Conservation (phyloP, 1,140 invertebrate species). For the Sitobion miscanthi region DNA sequence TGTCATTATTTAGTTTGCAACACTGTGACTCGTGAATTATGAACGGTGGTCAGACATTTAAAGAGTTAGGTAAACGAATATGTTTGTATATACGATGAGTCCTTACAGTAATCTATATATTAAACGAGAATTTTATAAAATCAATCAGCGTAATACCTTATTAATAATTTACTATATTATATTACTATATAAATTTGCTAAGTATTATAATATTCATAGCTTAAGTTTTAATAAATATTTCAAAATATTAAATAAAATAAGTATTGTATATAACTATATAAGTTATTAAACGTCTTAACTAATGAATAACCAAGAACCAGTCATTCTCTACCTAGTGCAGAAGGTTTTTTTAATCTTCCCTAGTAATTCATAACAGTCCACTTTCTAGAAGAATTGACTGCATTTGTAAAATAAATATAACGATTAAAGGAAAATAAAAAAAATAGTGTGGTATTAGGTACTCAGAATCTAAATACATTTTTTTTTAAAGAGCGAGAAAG, state of each 20-base stretch:
- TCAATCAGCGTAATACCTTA: too few relatives aligned
- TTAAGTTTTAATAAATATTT: neutral
- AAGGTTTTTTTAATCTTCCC: neutral
- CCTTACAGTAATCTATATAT: neutral
- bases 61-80: neutral
- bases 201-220: too few relatives aligned
- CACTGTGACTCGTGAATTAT: neutral
- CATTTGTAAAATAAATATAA: too few relatives aligned
- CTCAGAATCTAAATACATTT: too few relatives aligned
- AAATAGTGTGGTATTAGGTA: too few relatives aligned
- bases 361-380: neutral
- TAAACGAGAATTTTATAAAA: neutral
- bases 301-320: neutral
- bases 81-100: neutral
- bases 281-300: neutral
- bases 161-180: too few relatives aligned
- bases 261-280: neutral
- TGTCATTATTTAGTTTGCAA: neutral
- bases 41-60: neutral
- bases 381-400: neutral
- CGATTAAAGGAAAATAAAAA: too few relatives aligned
- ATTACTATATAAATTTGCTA: too few relatives aligned
- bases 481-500: neutral
- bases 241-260: neutral
- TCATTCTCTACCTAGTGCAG: neutral